Evolutionary conservation across 2,888 invertebrate genomes (phyloP).

Genomic region (Apodemia hepburni): DNA sequence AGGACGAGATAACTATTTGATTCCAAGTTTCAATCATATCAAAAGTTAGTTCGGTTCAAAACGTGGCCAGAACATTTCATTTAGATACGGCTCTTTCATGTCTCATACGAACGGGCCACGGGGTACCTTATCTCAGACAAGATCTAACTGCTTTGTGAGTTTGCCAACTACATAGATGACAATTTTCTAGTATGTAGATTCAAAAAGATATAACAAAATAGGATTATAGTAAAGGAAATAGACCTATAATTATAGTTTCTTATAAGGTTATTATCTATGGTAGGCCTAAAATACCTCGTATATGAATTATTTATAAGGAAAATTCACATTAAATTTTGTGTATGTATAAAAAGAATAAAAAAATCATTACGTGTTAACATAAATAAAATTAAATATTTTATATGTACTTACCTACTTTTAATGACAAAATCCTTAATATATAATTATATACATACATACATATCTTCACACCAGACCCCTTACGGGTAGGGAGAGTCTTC

Average conservation of each 20-base stretch:
- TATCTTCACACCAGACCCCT: no score
- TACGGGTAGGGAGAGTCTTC: no score
- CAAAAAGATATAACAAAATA: slow-evolving; percentile 26
- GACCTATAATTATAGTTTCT: background rate
- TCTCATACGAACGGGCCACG: slow-evolving; percentile 36
- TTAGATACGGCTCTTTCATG: slow-evolving; percentile 47
- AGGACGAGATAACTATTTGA: slow-evolving; percentile 67
- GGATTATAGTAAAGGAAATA: slow-evolving; percentile 7
- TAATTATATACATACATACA: no score
- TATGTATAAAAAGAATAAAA: no score
- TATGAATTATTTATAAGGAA: no score
- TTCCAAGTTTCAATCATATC: slow-evolving; percentile 63
- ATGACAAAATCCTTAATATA: no score
- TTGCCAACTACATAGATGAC: slow-evolving; percentile 37
- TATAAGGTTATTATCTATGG: rapidly evolving
- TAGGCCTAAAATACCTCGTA: no score
- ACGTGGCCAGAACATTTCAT: slow-evolving; percentile 52
- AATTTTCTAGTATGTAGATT: slow-evolving; percentile 32
- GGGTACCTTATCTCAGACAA: slow-evolving; percentile 46
- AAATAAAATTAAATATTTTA: no score
- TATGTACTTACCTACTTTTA: no score
- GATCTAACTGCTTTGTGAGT: slow-evolving; percentile 36
- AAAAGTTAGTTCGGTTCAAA: slow-evolving; percentile 62
- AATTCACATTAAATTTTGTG: no score
- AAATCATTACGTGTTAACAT: no score